Evolutionary conservation across 2,888 invertebrate genomes (phyloP).

Genomic region (Lycocerus yunnanus): DNA sequence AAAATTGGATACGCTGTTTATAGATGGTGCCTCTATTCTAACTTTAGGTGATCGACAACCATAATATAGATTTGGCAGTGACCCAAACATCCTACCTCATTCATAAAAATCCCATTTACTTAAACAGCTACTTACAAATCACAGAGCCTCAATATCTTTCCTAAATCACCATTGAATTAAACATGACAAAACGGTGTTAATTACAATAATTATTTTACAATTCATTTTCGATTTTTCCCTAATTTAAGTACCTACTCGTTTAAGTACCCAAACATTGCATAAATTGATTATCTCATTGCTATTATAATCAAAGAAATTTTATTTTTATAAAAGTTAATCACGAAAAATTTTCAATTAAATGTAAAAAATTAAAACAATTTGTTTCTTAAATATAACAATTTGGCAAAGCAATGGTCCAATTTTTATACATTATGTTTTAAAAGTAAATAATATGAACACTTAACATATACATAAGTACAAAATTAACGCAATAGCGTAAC

Average conservation of each 20-base stretch:
- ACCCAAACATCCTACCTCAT: constrained; percentile 8
- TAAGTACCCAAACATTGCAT: constrained; percentile 28
- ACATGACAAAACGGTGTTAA: constrained; percentile 6
- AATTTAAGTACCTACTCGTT: constrained; percentile 25
- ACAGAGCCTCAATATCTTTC: constrained; percentile 23
- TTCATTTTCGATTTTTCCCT: constrained; percentile 11
- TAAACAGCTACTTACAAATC: constrained; percentile 19
- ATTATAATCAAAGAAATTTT: constrained; percentile 3
- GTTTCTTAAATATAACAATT: constrained; percentile 14
- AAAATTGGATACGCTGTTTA: constrained; percentile 33
- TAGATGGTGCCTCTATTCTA: constrained; percentile 29
- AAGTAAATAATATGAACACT: neutral
- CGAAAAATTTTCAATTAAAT: neutral
- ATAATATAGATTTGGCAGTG: constrained; percentile 30
- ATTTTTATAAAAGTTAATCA: neutral
- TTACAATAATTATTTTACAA: constrained; percentile 12
- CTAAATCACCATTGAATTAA: neutral
- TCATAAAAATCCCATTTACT: constrained; percentile 1
- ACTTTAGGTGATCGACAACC: constrained; percentile 23
- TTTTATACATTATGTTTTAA: neutral
- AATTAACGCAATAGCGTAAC: constrained; percentile 7
- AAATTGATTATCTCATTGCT: constrained; percentile 30
- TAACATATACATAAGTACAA: constrained; percentile 13
- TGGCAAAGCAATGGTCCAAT: constrained; percentile 31
- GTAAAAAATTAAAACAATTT: neutral